Evolutionary conservation across 2,797 vertebrate genomes (phyloP).

Genomic region (Sebastes diploproa): DNA sequence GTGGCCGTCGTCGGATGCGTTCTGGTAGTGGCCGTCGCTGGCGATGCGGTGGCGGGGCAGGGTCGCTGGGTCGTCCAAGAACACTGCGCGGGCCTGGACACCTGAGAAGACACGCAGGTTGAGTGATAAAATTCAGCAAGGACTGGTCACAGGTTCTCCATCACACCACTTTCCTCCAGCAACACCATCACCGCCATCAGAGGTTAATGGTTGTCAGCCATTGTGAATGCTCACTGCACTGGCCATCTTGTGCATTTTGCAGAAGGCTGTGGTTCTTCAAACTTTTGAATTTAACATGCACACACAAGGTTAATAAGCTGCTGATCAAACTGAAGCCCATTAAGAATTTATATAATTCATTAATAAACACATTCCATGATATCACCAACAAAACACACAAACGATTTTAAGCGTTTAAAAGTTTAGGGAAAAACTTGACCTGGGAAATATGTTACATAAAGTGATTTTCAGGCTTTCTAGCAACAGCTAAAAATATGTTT

Average conservation of each 20-base stretch:
- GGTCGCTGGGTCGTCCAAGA: constrained; percentile 76
- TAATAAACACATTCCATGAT: not conserved
- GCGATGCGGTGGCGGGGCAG: constrained; percentile 79
- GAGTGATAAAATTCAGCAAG: not conserved
- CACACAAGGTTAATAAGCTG: constrained; percentile 22
- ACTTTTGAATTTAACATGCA: constrained; percentile 42
- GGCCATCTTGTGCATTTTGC: constrained; percentile 19
- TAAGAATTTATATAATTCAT: not conserved
- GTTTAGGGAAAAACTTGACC: not conserved
- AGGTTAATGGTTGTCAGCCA: constrained; percentile 40
- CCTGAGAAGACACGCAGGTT: constrained; percentile 73
- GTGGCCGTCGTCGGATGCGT: constrained; percentile 77
- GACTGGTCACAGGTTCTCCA: not conserved
- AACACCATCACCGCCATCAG: not conserved
- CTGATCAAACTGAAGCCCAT: constrained; percentile 2
- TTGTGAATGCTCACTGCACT: constrained; percentile 23
- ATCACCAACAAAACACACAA: not conserved
- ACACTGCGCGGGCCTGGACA: constrained; percentile 84
- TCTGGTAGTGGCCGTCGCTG: constrained; percentile 89
- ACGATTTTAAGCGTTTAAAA: not conserved
- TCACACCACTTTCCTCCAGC: not conserved
- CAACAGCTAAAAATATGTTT: not conserved
- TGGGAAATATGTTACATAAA: not conserved
- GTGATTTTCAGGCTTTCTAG: not conserved
- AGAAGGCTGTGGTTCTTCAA: constrained; percentile 21